Percentiles rank a stretch among this genome's conserved stretches.
Conservation (phyloP, 2,888 invertebrate species). For the Pyrgus malvae region DNA sequence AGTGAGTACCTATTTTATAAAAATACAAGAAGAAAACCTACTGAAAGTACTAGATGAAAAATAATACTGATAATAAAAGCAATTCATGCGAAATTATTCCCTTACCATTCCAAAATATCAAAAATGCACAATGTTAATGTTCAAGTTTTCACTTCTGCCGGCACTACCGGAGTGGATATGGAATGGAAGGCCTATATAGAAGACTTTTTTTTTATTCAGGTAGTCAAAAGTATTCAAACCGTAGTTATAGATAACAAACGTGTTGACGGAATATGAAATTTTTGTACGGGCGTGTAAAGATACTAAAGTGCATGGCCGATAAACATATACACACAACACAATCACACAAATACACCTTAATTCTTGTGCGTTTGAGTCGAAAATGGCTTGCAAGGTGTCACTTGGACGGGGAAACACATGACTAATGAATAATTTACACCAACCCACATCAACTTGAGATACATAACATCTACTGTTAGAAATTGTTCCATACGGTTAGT, state of each 20-base stretch:
- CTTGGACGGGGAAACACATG: constrained; percentile 25
- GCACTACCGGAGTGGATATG: too few relatives aligned
- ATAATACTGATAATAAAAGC: too few relatives aligned
- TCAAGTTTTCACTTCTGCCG: too few relatives aligned
- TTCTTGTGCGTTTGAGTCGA: background rate
- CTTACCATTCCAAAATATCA: too few relatives aligned
- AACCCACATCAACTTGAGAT: constrained; percentile 21
- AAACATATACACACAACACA: background rate
- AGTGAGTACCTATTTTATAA: too few relatives aligned
- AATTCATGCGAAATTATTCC: too few relatives aligned
- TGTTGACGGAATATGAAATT: constrained; percentile 9
- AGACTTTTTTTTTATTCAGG: too few relatives aligned
- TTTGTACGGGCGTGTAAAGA: constrained; percentile 12
- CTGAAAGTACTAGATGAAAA: too few relatives aligned
- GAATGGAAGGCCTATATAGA: too few relatives aligned
- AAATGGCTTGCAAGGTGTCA: constrained; percentile 28
- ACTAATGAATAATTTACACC: constrained; percentile 26
- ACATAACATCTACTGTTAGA: constrained; percentile 17
- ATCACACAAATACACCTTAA: constrained; percentile 1
- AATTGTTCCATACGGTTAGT: constrained; percentile 15
- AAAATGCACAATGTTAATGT: too few relatives aligned
- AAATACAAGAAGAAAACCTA: too few relatives aligned
- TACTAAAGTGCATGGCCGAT: constrained; percentile 14
- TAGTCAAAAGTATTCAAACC: background rate
- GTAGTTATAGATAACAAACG: constrained; percentile 7